phyloP scores from a whole-genome alignment of 2,113 vertebrate species.

The Oceanodroma tethys region DNA sequence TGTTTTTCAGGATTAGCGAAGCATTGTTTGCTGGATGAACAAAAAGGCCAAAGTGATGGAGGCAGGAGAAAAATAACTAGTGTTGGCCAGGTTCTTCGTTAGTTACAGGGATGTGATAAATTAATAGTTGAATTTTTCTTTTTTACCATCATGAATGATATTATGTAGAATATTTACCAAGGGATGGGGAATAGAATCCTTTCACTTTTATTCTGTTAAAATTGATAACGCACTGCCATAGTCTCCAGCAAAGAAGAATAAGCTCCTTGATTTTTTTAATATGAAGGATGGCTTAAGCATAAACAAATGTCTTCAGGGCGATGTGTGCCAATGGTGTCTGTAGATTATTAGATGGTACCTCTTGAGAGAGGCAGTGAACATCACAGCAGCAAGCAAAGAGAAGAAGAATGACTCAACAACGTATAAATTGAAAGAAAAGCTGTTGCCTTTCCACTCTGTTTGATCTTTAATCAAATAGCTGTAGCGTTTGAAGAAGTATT shows the following conservation, averaged over 20 bases:
- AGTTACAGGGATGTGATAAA: background rate
- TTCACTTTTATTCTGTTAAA: background rate
- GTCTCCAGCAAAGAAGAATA: background rate
- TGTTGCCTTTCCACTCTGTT: background rate
- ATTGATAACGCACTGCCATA: rapidly evolving
- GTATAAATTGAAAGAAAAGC: background rate
- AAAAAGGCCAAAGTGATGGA: background rate
- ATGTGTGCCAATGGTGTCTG: background rate
- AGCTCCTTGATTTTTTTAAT: background rate
- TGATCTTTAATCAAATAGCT: constrained; percentile 14
- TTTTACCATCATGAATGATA: background rate
- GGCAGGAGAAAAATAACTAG: background rate
- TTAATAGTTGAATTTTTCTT: background rate
- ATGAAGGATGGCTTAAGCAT: background rate
- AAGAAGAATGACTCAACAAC: background rate
- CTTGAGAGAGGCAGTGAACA: background rate
- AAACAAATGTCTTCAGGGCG: background rate
- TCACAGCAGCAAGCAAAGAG: background rate
- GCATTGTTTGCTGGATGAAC: background rate
- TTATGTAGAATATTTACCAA: background rate
- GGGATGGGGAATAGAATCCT: background rate
- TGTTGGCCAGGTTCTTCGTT: background rate
- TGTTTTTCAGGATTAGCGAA: background rate
- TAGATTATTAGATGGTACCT: background rate
- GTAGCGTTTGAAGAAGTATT: background rate